Percentiles rank a stretch among this genome's conserved stretches.
phyloP scores from a whole-genome alignment of 23 tunicate species.

The Pegea sp. region DNA sequence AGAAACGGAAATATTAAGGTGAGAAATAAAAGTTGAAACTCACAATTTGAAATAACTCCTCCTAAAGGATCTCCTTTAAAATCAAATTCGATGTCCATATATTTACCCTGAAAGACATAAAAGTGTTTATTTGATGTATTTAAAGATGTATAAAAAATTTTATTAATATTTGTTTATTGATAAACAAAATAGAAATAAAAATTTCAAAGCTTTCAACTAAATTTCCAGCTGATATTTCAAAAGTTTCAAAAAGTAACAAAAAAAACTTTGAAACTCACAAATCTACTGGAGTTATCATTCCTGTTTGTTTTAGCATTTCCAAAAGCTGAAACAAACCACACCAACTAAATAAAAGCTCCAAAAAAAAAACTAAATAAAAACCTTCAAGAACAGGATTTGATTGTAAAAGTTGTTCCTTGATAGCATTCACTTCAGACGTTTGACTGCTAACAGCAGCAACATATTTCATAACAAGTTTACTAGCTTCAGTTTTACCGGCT shows the following conservation, averaged over 20 bases:
- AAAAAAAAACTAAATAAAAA: slow-evolving; percentile 4
- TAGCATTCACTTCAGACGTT: slow-evolving; percentile 34
- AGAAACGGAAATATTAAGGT: not conserved
- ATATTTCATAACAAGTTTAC: slow-evolving; percentile 80
- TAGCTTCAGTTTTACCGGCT: slow-evolving; percentile 89
- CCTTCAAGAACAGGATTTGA: slow-evolving; percentile 97
- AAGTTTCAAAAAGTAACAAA: too few relatives aligned
- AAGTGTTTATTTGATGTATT: too few relatives aligned
- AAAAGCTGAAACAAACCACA: slow-evolving; percentile 81
- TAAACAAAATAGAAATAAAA: not conserved
- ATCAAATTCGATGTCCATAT: slow-evolving; percentile 97
- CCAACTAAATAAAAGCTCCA: too few relatives aligned
- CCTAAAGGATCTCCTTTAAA: slow-evolving; percentile 95
- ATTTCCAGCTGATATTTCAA: too few relatives aligned
- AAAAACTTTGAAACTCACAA: slow-evolving; percentile 32
- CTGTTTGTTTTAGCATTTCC: slow-evolving; percentile 91
- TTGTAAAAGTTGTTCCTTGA: slow-evolving; percentile 72
- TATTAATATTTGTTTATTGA: not conserved
- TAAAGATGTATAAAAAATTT: too few relatives aligned
- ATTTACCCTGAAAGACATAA: slow-evolving; percentile 88
- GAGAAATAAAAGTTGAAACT: slow-evolving; percentile 8
- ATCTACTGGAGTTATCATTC: slow-evolving; percentile 91
- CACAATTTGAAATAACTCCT: slow-evolving; percentile 76
- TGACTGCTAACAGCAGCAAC: slow-evolving; percentile 81
- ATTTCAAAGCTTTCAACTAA: not conserved